phyloP scores from a whole-genome alignment of 2,888 invertebrate genomes.

The Parelbella ahira region DNA sequence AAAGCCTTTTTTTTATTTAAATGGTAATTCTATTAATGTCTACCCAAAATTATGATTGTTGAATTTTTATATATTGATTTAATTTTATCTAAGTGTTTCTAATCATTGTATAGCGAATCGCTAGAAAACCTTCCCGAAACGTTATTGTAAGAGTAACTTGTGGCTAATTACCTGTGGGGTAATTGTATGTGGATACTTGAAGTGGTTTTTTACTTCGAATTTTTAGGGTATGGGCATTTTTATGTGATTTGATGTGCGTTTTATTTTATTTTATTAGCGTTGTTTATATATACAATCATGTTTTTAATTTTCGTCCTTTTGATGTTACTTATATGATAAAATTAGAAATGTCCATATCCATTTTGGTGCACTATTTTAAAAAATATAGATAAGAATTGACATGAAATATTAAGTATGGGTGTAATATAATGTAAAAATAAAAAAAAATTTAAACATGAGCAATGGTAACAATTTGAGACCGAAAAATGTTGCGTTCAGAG shows the following conservation, averaged over 20 bases:
- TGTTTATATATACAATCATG: no score
- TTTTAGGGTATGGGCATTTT: slow-evolving; percentile 35
- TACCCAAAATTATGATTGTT: slow-evolving; percentile 8
- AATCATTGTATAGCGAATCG: slow-evolving; percentile 14
- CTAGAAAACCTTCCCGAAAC: slow-evolving; percentile 14
- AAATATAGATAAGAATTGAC: slow-evolving; percentile 33
- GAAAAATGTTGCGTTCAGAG: slow-evolving; percentile 52
- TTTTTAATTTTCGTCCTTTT: slow-evolving; percentile 26
- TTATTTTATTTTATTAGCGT: no score
- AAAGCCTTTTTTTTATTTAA: no score
- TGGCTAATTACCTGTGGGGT: slow-evolving; percentile 8
- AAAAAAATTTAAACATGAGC: slow-evolving; percentile 38
- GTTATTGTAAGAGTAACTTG: slow-evolving; percentile 3
- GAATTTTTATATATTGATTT: no score
- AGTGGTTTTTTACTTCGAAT: slow-evolving; percentile 21
- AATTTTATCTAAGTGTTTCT: no score
- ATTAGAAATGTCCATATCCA: slow-evolving; percentile 36
- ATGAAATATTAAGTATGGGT: slow-evolving; percentile 29
- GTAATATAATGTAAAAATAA: slow-evolving; percentile 33
- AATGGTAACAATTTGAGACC: slow-evolving; percentile 56
- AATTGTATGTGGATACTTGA: slow-evolving; percentile 14
- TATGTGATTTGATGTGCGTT: slow-evolving; percentile 16
- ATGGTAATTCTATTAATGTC: no score
- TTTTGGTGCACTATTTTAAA: slow-evolving; percentile 34
- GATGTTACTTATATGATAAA: slow-evolving; percentile 14